Evolutionary conservation across 2,113 vertebrate species (phyloP).

Genomic region (Heptranchias perlo): DNA sequence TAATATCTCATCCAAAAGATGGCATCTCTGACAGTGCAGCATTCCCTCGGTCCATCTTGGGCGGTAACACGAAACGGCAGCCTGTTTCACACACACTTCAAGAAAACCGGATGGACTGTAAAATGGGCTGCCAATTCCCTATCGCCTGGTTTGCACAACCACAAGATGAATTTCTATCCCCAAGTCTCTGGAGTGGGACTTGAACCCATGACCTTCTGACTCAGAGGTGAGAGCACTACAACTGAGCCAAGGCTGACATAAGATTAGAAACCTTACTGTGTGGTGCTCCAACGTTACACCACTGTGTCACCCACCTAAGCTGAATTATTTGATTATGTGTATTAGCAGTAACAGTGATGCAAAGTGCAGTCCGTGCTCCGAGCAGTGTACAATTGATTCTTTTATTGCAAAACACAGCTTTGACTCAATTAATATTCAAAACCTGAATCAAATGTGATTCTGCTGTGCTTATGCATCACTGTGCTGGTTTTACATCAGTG

Average conservation of each 20-base stretch:
- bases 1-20: background rate
- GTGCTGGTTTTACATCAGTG: background rate
- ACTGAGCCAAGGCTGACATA: background rate
- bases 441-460: background rate
- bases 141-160: background rate
- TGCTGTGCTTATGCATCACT: conserved; percentile 6
- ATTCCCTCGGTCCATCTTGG: background rate
- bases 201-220: background rate
- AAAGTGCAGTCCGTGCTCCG: background rate
- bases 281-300: background rate
- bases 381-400: conserved; percentile 23
- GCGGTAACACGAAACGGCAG: background rate
- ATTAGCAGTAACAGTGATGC: background rate
- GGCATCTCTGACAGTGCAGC: background rate
- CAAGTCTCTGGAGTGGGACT: background rate
- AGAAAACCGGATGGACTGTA: background rate
- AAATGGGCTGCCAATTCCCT: background rate
- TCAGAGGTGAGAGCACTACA: background rate
- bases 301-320: background rate
- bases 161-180: background rate
- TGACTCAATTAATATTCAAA: conserved; percentile 16
- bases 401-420: background rate
- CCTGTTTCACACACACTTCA: background rate
- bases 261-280: background rate
- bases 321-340: background rate